phyloP scores from a whole-genome alignment of 2,797 vertebrate genomes.

The Chromobotia macracanthus region DNA sequence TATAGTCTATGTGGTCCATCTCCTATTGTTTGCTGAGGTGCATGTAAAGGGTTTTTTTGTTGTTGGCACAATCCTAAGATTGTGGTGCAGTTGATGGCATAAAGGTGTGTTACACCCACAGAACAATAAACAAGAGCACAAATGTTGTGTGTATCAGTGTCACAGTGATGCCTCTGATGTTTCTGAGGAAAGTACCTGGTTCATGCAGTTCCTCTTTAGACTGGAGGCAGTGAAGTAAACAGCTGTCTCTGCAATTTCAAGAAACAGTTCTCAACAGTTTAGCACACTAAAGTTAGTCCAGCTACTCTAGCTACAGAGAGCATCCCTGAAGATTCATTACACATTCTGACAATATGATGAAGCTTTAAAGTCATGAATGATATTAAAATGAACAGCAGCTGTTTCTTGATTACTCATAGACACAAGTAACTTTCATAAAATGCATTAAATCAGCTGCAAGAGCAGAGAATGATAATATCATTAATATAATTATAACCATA shows the following conservation, averaged over 20 bases:
- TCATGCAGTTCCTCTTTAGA: constrained; percentile 42
- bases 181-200: constrained; percentile 58
- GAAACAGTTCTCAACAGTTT: constrained; percentile 46
- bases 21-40: no score
- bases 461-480: constrained; percentile 67
- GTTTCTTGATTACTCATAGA: constrained; percentile 2
- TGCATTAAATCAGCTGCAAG: constrained; percentile 49
- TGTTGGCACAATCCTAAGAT: no score
- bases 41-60: no score
- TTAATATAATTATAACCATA: constrained; percentile 70
- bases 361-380: background rate
- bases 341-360: background rate
- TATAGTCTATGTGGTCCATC: no score
- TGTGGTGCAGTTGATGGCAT: no score
- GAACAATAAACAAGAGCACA: no score
- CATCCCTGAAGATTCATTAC: background rate
- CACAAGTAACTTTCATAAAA: constrained; percentile 19
- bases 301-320: background rate
- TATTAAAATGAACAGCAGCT: constrained; percentile 7
- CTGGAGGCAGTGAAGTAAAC: constrained; percentile 53
- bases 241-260: background rate
- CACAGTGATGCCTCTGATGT: constrained; percentile 35
- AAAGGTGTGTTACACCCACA: no score
- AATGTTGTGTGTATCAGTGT: background rate
- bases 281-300: background rate